Evolutionary conservation across 2,888 invertebrate genomes (phyloP), one percentile per base, ranked within the genome.

Genomic region (Eilema caniola): DNA sequence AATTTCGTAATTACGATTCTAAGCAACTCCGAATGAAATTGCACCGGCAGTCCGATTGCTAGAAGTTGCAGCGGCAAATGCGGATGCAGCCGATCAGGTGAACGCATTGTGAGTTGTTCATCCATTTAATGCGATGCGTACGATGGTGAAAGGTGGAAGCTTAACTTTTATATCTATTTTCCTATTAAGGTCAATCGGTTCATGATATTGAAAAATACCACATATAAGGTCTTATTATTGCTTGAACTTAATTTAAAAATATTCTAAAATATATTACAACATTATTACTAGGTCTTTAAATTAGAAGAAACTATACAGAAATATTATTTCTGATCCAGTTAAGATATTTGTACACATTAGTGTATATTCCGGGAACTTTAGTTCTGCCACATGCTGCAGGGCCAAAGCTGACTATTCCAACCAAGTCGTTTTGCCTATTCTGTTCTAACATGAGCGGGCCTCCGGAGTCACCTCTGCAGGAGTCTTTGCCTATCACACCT

Each of bases 401-500:
- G 1, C 97, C 97, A 76, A 96, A 96, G 8, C 96, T 97, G 16
- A 97, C 96, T 8, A 97, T 87, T 0, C 97, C 97, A 1, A 85
- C 28, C 0, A 84, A 83, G 37, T 92, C 93, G n/a, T 86, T 83
- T 0, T 47, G 73, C 31, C 79, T 77, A 7, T 75, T 79, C 31
- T 86, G 67, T 59, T 79, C 76, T 23, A 84, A 85, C 95, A 96
- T 96, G 23, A 97, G 90, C 0, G 97, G 96, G 0, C 97, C 97
- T 0, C 97, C 97, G 53, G 96, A 96, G 79, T 97, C 97, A 0
- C 97, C 96, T 41, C 92, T 87, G 83, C 97, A 97, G 0, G 96
- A 96, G 84, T 96, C 96, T 79, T 93, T 93, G 7, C 95, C 95
- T 16, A 82, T 84, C 60, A 89, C 87, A 0, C 96, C 97, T 0